Conservation (phyloP, 2,888 invertebrate genomes). For the Horisme vitalbata region DNA sequence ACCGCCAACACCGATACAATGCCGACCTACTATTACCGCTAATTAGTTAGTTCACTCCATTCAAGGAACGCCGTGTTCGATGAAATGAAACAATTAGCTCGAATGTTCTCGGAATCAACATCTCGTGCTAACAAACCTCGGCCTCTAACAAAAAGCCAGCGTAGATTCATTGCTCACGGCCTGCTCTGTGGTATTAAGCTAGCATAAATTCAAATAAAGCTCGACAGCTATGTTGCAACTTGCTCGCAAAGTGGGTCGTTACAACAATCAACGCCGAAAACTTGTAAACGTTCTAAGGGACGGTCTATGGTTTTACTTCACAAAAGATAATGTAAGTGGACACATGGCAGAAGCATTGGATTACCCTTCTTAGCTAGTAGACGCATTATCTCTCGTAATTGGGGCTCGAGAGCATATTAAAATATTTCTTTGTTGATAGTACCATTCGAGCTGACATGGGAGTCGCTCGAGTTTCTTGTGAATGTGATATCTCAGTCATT, state of each 20-base stretch:
- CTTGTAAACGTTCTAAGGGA: slow-evolving; percentile 42
- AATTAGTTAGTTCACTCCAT: slow-evolving; percentile 70
- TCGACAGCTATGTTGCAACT: slow-evolving; percentile 50
- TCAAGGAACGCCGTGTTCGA: slow-evolving; percentile 61
- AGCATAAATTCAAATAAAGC: slow-evolving; percentile 54
- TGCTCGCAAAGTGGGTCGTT: slow-evolving; percentile 63
- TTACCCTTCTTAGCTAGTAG: slow-evolving; percentile 62
- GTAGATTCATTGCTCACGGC: slow-evolving; percentile 16
- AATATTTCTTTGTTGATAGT: slow-evolving; percentile 64
- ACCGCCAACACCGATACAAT: slow-evolving; percentile 57
- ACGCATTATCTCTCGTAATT: slow-evolving; percentile 70
- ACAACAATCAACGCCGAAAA: slow-evolving; percentile 68
- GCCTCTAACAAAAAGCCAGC: slow-evolving; percentile 23
- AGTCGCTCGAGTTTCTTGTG: slow-evolving; percentile 46
- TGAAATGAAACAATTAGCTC: slow-evolving; percentile 56
- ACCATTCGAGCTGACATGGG: slow-evolving; percentile 21
- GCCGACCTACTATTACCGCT: slow-evolving; percentile 67
- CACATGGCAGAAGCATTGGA: slow-evolving; percentile 65
- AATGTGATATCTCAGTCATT: slow-evolving; percentile 14
- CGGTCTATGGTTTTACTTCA: slow-evolving; percentile 37
- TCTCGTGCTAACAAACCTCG: slow-evolving; percentile 36
- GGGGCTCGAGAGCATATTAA: slow-evolving; percentile 68
- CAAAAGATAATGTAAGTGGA: slow-evolving; percentile 49
- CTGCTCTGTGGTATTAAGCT: slow-evolving; percentile 12
- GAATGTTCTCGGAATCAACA: slow-evolving; percentile 42